Conservation (phyloP, 2,797 vertebrate species). For the Chrysocyon brachyurus region DNA sequence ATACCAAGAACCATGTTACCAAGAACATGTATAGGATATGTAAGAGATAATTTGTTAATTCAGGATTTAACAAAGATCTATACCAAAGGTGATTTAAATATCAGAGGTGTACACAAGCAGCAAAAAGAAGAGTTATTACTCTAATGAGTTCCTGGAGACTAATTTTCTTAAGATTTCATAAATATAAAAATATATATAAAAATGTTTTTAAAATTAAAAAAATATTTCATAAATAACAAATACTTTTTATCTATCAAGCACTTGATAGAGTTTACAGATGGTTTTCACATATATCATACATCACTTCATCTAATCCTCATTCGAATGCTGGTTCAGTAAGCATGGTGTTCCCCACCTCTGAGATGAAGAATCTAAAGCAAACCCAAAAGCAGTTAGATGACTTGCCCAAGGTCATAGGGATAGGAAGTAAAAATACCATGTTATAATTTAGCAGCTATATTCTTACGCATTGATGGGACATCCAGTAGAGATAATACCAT, state of each 20-base stretch:
- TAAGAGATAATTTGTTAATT: conserved; percentile 53
- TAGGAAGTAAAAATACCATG: neutral
- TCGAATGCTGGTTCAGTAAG: neutral
- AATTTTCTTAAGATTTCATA: conserved; percentile 64
- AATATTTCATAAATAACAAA: conserved; percentile 57
- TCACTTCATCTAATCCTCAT: neutral
- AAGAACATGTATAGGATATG: neutral
- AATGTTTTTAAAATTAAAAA: neutral
- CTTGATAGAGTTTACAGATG: conserved; percentile 20
- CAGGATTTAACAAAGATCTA: conserved; percentile 57
- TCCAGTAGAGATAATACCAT: neutral
- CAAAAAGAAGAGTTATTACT: conserved; percentile 18
- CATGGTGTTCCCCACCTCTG: neutral
- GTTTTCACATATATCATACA: neutral
- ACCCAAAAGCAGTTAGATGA: conserved; percentile 28
- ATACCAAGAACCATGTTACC: neutral
- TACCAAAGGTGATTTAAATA: conserved; percentile 53
- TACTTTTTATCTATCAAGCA: neutral
- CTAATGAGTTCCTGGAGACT: neutral
- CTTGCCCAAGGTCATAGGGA: conserved; percentile 22
- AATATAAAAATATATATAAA: neutral
- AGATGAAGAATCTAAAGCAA: conserved; percentile 44
- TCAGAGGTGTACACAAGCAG: neutral
- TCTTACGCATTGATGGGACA: conserved; percentile 42
- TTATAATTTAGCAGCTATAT: conserved; percentile 40